Evolutionary conservation across 2,888 invertebrate genomes (phyloP).

Genomic region (Resseliella maxima): DNA sequence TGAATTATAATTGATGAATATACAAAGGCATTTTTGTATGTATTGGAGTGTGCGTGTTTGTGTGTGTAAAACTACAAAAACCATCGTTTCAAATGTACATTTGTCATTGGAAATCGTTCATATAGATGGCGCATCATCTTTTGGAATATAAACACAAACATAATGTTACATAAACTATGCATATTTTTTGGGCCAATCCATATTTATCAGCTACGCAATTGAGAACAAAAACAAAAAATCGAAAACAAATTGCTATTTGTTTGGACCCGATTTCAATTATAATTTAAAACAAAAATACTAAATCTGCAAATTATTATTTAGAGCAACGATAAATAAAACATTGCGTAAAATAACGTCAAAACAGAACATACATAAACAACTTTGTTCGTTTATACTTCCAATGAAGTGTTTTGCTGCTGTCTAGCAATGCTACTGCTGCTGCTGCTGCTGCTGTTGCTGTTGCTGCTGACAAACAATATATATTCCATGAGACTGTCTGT

Average conservation of each 20-base stretch:
- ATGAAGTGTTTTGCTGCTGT: slow-evolving; percentile 13
- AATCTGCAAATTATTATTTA: too few relatives aligned
- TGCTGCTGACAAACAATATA: slow-evolving; percentile 19
- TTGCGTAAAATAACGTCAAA: too few relatives aligned
- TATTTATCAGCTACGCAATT: background rate
- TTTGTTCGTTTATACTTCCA: slow-evolving; percentile 36
- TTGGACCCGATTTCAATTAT: background rate
- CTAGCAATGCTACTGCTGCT: too few relatives aligned
- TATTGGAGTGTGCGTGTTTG: background rate
- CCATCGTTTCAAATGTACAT: background rate
- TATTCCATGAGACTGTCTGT: slow-evolving; percentile 35
- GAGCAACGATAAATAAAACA: too few relatives aligned
- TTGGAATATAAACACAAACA: slow-evolving; percentile 48
- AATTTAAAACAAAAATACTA: too few relatives aligned
- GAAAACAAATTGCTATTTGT: background rate
- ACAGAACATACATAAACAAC: background rate
- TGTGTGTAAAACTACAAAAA: too few relatives aligned
- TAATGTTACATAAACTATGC: background rate
- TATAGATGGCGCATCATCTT: background rate
- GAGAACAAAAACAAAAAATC: background rate
- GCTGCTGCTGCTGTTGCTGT: too few relatives aligned
- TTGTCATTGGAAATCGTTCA: background rate
- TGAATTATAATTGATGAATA: background rate
- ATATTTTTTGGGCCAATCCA: background rate
- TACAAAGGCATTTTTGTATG: background rate